A percentile compares a stretch with the other conserved stretches of the same genome.
Conservation (phyloP, 2,113 vertebrate genomes). For the Vanacampus margaritifer region DNA sequence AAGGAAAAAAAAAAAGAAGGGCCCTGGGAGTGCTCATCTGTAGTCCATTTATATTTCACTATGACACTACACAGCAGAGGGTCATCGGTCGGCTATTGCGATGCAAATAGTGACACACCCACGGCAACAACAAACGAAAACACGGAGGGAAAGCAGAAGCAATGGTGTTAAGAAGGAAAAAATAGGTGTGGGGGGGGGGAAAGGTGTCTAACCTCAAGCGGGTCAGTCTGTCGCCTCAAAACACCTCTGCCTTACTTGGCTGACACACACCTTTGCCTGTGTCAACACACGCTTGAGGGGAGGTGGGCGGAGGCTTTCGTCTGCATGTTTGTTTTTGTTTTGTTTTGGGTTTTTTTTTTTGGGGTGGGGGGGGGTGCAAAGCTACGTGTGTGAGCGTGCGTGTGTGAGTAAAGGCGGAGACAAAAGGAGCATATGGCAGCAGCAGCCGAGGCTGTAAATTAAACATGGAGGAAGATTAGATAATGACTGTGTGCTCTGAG, state of each 20-base stretch:
- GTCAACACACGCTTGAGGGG: slow-evolving; percentile 46
- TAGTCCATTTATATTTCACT: slow-evolving; percentile 63
- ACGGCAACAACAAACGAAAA: slow-evolving; percentile 20
- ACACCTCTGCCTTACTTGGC: slow-evolving; percentile 29
- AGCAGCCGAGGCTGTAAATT: slow-evolving; percentile 81
- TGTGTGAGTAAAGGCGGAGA: slow-evolving; percentile 50
- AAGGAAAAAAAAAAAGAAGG: slow-evolving; percentile 29
- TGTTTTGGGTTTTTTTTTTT: slow-evolving; percentile 33
- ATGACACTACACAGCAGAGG: slow-evolving; percentile 48
- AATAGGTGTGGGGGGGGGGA: too few species aligned
- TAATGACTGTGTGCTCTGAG: slow-evolving; percentile 80
- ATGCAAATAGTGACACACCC: slow-evolving; percentile 13
- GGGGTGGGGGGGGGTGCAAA: slow-evolving; percentile 24
- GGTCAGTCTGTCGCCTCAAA: slow-evolving; percentile 42
- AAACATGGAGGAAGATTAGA: slow-evolving; percentile 85
- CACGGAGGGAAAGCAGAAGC: slow-evolving; percentile 2
- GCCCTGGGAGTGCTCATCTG: slow-evolving; percentile 55
- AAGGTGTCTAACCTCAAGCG: slow-evolving; percentile 53
- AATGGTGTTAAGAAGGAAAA: not conserved
- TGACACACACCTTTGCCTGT: slow-evolving; percentile 31
- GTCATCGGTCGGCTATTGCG: slow-evolving; percentile 2
- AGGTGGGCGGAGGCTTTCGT: slow-evolving; percentile 39
- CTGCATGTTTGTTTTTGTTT: slow-evolving; percentile 51
- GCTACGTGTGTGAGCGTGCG: slow-evolving; percentile 19
- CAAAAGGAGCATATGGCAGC: slow-evolving; percentile 84